These are phyloP conservation scores for Habrosyne pyritoides DNA, from an alignment of 2,888 invertebrate species.

Conservation along the genomic window DNA sequence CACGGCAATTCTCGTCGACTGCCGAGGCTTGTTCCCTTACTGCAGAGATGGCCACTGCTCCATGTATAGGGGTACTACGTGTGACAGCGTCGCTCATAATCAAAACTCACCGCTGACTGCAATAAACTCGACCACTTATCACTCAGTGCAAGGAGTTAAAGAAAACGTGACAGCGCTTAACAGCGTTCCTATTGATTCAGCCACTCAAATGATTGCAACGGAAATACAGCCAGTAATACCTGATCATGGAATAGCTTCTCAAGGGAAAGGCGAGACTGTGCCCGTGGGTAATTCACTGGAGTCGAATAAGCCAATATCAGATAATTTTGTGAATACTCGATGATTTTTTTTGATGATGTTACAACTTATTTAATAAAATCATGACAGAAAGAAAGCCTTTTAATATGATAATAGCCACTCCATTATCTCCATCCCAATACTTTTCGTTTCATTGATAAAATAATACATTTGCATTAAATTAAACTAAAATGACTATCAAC, in stretches of 20 bases:
- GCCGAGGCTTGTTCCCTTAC: constrained; percentile 42
- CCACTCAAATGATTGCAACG: neutral
- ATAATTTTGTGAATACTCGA: neutral
- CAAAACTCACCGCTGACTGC: constrained; percentile 15
- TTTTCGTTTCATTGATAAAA: too few species aligned
- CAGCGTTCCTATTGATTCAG: neutral
- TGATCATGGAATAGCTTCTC: neutral
- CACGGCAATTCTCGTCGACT: constrained; percentile 46
- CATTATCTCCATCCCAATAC: neutral
- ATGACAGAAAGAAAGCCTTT: neutral
- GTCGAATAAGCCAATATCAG: neutral
- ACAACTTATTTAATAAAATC: neutral
- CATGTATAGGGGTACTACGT: constrained; percentile 36
- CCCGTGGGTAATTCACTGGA: neutral
- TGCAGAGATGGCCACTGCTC: constrained; percentile 53
- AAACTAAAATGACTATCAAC: too few species aligned
- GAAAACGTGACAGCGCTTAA: neutral
- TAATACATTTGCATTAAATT: too few species aligned
- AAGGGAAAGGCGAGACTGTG: neutral
- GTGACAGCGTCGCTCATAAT: constrained; percentile 27
- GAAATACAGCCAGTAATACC: neutral
- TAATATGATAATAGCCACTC: neutral
- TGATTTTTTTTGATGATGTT: neutral
- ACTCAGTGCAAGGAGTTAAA: constrained; percentile 8
- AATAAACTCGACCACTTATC: constrained; percentile 5